Conservation (phyloP, 2,888 invertebrate species). For the Callyntrura guangdongensis region DNA sequence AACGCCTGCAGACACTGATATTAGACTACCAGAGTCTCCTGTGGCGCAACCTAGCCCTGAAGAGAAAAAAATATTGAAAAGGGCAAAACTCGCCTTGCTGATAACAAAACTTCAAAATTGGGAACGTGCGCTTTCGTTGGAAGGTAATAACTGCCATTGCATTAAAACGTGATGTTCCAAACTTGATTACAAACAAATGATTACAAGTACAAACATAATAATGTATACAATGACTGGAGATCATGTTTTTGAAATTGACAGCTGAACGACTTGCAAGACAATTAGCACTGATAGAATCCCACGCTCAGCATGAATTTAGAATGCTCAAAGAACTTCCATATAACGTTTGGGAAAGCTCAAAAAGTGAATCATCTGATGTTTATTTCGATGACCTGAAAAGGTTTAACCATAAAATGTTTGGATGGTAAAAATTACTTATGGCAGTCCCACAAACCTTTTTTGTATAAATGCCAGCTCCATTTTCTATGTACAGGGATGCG, state of each 20-base stretch:
- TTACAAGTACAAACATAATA: neutral
- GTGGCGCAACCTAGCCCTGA: slow-evolving; percentile 4
- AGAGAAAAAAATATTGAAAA: slow-evolving; percentile 30
- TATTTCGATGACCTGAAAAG: slow-evolving; percentile 54
- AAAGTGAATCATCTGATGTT: slow-evolving; percentile 3
- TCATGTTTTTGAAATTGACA: neutral
- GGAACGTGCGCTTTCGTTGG: slow-evolving; percentile 34
- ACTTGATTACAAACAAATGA: neutral
- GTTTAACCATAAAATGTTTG: neutral
- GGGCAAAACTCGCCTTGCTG: slow-evolving; percentile 9
- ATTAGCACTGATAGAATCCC: slow-evolving; percentile 15
- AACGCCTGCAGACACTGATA: neutral
- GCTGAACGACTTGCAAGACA: slow-evolving; percentile 49
- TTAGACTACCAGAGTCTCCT: neutral
- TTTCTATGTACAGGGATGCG: slow-evolving; percentile 20
- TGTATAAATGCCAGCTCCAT: neutral
- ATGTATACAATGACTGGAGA: too few species aligned
- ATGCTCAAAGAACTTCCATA: slow-evolving; percentile 8
- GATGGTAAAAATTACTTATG: neutral
- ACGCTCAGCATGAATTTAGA: slow-evolving; percentile 45
- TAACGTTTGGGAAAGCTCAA: slow-evolving; percentile 51
- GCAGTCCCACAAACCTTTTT: neutral
- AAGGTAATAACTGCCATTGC: too few species aligned
- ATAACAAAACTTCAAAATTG: slow-evolving; percentile 49
- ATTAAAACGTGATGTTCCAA: neutral